phyloP scores from a whole-genome alignment of 2,797 vertebrate species.

The Knipowitschia caucasica region DNA sequence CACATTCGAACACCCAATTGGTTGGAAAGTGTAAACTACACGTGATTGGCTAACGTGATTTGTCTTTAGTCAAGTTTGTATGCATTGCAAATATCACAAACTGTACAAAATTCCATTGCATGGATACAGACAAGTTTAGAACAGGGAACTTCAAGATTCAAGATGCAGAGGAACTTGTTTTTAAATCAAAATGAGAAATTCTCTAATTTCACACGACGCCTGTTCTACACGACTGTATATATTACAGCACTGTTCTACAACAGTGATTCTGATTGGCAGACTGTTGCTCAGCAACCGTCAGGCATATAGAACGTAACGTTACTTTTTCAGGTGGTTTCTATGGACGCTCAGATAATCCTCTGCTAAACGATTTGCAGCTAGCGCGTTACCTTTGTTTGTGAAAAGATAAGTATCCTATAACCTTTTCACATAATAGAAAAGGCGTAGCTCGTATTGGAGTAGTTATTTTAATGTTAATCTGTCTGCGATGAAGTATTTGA shows the following conservation, averaged over 20 bases:
- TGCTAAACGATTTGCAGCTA: neutral
- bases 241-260: no score
- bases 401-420: neutral
- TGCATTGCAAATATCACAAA: constrained; percentile 31
- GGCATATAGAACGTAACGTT: constrained; percentile 52
- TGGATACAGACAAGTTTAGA: neutral
- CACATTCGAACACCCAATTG: constrained; percentile 34
- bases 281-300: constrained; percentile 46
- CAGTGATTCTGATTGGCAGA: neutral
- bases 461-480: neutral
- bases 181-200: neutral
- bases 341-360: constrained; percentile 61
- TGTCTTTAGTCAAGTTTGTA: constrained; percentile 52
- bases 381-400: neutral
- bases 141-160: neutral
- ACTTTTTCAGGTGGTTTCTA: constrained; percentile 50
- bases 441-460: neutral
- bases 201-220: neutral
- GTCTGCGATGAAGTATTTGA: neutral
- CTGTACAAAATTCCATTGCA: neutral
- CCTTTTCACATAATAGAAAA: neutral
- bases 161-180: neutral
- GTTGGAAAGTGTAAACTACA: neutral
- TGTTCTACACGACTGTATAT: no score
- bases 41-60: constrained; percentile 39